A percentile compares a stretch with the other conserved stretches of the same genome.
These are phyloP conservation scores for Cryptosula pallasiana DNA, from an alignment of 2,888 invertebrate genomes.

Conservation along the genomic window DNA sequence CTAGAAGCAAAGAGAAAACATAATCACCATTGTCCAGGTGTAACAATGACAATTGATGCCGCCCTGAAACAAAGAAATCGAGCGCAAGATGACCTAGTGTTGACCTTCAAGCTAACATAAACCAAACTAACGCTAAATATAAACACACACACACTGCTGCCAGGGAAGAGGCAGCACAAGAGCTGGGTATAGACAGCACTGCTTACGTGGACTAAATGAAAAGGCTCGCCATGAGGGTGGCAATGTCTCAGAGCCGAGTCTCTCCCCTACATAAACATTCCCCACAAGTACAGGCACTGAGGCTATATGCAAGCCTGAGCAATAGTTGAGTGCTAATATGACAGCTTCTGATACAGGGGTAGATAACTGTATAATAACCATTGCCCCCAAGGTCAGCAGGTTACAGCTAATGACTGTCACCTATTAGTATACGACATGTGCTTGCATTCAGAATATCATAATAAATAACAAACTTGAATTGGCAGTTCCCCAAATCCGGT, in stretches of 20 bases:
- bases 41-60: not conserved
- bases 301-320: not conserved
- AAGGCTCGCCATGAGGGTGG: conserved; percentile 13
- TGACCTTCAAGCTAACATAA: not conserved
- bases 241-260: not conserved
- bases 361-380: no score
- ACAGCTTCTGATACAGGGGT: no score
- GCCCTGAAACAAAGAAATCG: not conserved
- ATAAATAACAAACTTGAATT: no score
- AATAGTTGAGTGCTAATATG: not conserved
- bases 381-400: no score
- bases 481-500: no score
- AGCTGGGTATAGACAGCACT: not conserved
- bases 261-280: not conserved
- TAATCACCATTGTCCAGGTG: conserved; percentile 20
- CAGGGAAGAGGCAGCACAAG: not conserved
- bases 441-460: no score
- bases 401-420: no score
- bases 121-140: not conserved
- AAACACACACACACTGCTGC: not conserved
- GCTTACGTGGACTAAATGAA: conserved; percentile 1
- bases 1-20: not conserved
- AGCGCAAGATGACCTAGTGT: not conserved
- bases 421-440: no score
- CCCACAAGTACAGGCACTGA: not conserved